Percentiles rank a stretch among this genome's conserved stretches.
Conservation (phyloP, 2,797 vertebrate genomes). For the Esox lucius region DNA sequence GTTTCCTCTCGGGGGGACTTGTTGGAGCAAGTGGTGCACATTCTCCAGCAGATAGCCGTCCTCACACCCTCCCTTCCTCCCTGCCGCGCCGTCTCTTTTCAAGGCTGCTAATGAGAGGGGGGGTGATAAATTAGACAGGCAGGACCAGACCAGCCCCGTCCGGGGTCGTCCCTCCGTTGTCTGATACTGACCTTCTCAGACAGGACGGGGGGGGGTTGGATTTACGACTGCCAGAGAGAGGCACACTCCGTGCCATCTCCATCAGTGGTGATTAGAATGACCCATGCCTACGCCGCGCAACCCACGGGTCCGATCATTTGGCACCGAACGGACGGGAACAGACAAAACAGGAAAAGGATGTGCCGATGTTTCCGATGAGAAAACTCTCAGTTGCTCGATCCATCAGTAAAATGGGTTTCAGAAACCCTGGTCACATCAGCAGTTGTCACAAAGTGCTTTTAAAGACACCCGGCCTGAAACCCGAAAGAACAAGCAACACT, state of each 20-base stretch:
- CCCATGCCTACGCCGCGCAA: neutral
- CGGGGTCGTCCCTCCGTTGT: constrained; percentile 50
- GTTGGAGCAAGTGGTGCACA: constrained; percentile 49
- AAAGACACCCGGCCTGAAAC: too few relatives aligned
- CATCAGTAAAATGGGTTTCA: neutral
- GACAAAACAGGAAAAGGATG: neutral
- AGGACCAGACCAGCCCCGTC: constrained; percentile 65
- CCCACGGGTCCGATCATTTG: neutral
- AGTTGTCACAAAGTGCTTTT: too few relatives aligned
- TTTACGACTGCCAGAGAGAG: constrained; percentile 52
- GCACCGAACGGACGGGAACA: neutral
- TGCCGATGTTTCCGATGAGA: neutral
- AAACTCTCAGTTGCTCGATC: neutral
- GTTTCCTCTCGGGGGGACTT: constrained; percentile 32
- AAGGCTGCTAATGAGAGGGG: constrained; percentile 54
- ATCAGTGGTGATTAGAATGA: neutral
- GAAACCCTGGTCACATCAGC: too few relatives aligned
- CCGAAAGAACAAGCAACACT: too few relatives aligned
- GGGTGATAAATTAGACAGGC: constrained; percentile 67
- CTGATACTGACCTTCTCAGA: constrained; percentile 67
- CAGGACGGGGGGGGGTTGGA: constrained; percentile 54
- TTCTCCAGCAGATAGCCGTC: constrained; percentile 39
- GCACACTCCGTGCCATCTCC: neutral
- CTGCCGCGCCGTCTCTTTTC: neutral
- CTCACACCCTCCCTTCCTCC: constrained; percentile 22